Base-by-base conservation (phyloP, 2,888 invertebrate genomes). In the Tachina grossa region DNA sequence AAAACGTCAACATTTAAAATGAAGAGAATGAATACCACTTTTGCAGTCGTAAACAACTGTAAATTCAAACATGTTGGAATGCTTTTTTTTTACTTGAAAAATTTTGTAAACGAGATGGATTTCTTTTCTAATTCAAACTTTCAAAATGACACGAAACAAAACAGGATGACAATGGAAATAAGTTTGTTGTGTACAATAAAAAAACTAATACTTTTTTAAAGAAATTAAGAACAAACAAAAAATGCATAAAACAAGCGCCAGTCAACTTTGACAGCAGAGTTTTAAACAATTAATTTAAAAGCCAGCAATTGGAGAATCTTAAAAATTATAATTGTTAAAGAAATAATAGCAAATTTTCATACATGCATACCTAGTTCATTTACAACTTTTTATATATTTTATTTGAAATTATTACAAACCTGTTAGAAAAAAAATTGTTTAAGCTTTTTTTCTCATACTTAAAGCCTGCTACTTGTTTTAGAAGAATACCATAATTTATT, bases 51-150 rank as follows among this genome's bases (percentile, higher is more conserved):
- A 31, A 63, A 65, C 74, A 85, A 85, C 82, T 75, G 85, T 85
- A 79, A 85, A 82, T 57, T 59, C 65, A 75, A 85, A 85, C 85
- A 79, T 78, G 85, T 85, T 85, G 81, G 76, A 80, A 71, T 71
- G 69, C n/a, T 31, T 45, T 83, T 47, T 68, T 77, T 31, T 0
- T 49, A 69, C 53, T 53, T 31, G 31, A 65, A 81, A 80, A 74
- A 75, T 75, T 53, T 69, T 61, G 51, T 66, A 53, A 81, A 81
- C 72, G 49, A 80, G 84, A 75, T 68, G 74, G 72, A 81, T 61
- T 80, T 79, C 63, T 69, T 65, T 76, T 76, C 55, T 65, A 45
- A 55, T 53, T 31, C 4, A 63, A 79, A 81, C 66, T 81, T 81
- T 61, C 75, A 75, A 74, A 39, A 49, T 19, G 47, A 65, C 53